Conservation (phyloP, 2,888 invertebrate genomes). For the Liodrosophila aerea region DNA sequence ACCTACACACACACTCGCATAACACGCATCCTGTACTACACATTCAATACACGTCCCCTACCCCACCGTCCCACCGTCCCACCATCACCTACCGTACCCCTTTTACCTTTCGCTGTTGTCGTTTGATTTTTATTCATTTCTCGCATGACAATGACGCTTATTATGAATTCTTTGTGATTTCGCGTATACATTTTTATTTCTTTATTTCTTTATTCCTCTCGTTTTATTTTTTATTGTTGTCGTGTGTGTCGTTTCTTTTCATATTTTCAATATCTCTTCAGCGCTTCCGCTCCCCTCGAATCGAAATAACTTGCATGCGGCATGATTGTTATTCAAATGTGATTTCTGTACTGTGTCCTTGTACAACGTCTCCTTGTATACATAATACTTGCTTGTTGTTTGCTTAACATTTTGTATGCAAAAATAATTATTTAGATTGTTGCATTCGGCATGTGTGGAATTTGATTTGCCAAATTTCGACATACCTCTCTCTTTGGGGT, state of each 20-base stretch:
- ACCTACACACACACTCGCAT: constrained; percentile 36
- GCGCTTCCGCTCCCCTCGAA: constrained; percentile 40
- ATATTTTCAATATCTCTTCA: constrained; percentile 70
- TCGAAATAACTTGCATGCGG: constrained; percentile 72
- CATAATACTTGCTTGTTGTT: constrained; percentile 56
- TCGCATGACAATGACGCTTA: constrained; percentile 80
- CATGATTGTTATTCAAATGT: constrained; percentile 77
- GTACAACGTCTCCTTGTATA: neutral
- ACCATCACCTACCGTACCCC: constrained; percentile 40
- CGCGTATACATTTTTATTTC: constrained; percentile 39
- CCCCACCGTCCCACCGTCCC: constrained; percentile 17
- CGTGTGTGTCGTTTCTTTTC: constrained; percentile 53
- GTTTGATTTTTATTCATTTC: constrained; percentile 73
- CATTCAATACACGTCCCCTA: constrained; percentile 64
- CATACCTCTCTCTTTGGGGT: constrained; percentile 18
- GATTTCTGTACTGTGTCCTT: constrained; percentile 61
- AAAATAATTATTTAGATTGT: constrained; percentile 78
- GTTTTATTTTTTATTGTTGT: constrained; percentile 25
- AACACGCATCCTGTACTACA: constrained; percentile 72
- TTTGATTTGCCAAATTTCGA: constrained; percentile 45
- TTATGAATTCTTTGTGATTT: constrained; percentile 80
- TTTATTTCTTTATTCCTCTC: neutral
- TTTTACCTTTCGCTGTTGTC: constrained; percentile 56
- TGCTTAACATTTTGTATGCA: constrained; percentile 73
- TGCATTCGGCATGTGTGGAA: constrained; percentile 61